Percentiles rank a stretch among this genome's conserved stretches.
Conservation (phyloP, 53 echinoderm and acorn worm species). For the Arbacia lixula region DNA sequence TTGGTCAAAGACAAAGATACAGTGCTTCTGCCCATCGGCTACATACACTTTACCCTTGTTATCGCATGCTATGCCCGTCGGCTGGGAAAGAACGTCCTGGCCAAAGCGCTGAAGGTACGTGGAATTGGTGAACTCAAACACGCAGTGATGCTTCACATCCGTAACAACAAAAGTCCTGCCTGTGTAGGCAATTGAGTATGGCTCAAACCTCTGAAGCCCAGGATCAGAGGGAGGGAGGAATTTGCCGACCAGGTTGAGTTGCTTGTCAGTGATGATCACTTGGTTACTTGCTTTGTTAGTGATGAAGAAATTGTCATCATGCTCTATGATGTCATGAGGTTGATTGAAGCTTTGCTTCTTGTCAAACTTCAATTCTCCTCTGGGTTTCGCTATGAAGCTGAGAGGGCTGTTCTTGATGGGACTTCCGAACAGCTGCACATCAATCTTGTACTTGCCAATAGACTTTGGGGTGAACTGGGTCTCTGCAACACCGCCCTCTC, state of each 20-base stretch:
- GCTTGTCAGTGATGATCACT: constrained; percentile 54
- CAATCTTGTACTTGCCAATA: constrained; percentile 64
- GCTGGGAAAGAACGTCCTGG: constrained; percentile 37
- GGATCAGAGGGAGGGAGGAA: constrained; percentile 34
- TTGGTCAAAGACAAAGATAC: constrained; percentile 57
- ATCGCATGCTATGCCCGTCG: constrained; percentile 63
- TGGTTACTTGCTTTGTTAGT: constrained; percentile 25
- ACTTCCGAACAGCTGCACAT: constrained; percentile 28
- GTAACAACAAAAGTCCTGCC: constrained; percentile 64
- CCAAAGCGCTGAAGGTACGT: constrained; percentile 44
- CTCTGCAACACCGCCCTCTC: constrained; percentile 20
- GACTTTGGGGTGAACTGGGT: constrained; percentile 58
- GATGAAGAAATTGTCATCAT: constrained; percentile 60
- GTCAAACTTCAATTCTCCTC: constrained; percentile 50
- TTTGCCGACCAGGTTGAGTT: constrained; percentile 58
- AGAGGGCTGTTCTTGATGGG: constrained; percentile 68
- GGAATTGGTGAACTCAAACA: constrained; percentile 56
- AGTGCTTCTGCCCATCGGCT: constrained; percentile 60
- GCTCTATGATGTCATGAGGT: constrained; percentile 63
- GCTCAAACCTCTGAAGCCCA: constrained; percentile 11
- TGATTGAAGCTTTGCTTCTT: constrained; percentile 23
- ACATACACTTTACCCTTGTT: constrained; percentile 63
- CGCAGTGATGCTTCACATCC: constrained; percentile 54
- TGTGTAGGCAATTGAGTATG: constrained; percentile 57
- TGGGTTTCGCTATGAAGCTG: constrained; percentile 52